phyloP scores from a whole-genome alignment of 1,140 invertebrate genomes.

The Tetramorium parvispinum region DNA sequence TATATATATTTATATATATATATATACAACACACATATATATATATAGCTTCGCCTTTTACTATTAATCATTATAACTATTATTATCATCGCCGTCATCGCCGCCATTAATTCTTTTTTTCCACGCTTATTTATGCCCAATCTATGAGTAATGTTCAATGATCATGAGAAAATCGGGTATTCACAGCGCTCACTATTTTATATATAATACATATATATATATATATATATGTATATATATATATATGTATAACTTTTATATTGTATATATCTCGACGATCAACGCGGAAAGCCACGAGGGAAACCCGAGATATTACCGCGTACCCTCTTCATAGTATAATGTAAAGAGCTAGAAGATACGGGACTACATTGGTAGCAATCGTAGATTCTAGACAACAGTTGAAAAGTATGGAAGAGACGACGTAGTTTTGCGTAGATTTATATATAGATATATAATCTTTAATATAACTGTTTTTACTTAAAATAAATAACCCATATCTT shows the following conservation, averaged over 20 bases:
- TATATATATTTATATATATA: constrained; percentile 73
- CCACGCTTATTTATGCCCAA: constrained; percentile 68
- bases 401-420: constrained; percentile 76
- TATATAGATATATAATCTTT: constrained; percentile 63
- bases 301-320: constrained; percentile 45
- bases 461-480: constrained; percentile 76
- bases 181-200: constrained; percentile 44
- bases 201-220: constrained; percentile 1
- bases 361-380: constrained; percentile 41
- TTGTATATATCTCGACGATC: constrained; percentile 56
- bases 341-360: constrained; percentile 65
- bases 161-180: constrained; percentile 30
- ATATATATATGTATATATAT: neutral
- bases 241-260: constrained; percentile 27
- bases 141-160: constrained; percentile 10
- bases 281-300: constrained; percentile 49
- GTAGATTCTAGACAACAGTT: constrained; percentile 65
- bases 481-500: constrained; percentile 79
- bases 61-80: constrained; percentile 69
- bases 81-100: constrained; percentile 64
- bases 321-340: constrained; percentile 20
- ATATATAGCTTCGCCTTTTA: constrained; percentile 80
- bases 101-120: constrained; percentile 45
- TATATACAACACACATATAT: constrained; percentile 70
- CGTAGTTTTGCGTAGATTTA: constrained; percentile 49